Evolutionary conservation across 1,140 invertebrate genomes (phyloP).

Genomic region (Zaprionus davidi): DNA sequence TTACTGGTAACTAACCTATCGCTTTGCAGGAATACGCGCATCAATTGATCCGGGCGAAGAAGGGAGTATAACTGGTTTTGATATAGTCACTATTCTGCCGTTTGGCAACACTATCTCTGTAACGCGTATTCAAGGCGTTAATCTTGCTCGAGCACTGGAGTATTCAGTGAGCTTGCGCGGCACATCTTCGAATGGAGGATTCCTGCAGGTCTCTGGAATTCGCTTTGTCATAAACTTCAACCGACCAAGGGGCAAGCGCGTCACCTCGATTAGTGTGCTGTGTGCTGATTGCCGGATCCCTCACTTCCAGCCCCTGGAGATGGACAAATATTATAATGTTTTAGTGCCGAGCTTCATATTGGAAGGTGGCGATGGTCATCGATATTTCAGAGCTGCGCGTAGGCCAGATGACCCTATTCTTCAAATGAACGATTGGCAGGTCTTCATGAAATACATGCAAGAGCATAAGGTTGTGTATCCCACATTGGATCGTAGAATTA

Average conservation of each 20-base stretch:
- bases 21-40: conserved; percentile 56
- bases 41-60: conserved; percentile 50
- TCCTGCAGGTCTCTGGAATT: conserved; percentile 87
- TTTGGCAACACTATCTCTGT: conserved; percentile 85
- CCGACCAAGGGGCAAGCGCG: conserved; percentile 84
- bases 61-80: conserved; percentile 59
- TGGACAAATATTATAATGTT: conserved; percentile 84
- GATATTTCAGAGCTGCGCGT: conserved; percentile 28
- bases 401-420: conserved; percentile 9
- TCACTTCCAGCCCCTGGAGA: conserved; percentile 13
- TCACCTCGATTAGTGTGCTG: conserved; percentile 84
- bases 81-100: conserved; percentile 85
- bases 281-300: conserved; percentile 86
- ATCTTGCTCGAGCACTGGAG: conserved; percentile 84
- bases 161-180: conserved; percentile 84
- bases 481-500: conserved; percentile 85
- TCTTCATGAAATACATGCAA: conserved; percentile 56
- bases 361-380: conserved; percentile 72
- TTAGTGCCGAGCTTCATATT: conserved; percentile 79
- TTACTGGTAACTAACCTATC: neutral
- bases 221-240: conserved; percentile 85
- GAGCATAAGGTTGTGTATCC: conserved; percentile 84
- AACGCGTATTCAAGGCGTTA: conserved; percentile 85
- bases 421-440: conserved; percentile 37
- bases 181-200: conserved; percentile 85